Base-by-base conservation (phyloP, 2,113 vertebrate species). In the Sylvietta virens region DNA sequence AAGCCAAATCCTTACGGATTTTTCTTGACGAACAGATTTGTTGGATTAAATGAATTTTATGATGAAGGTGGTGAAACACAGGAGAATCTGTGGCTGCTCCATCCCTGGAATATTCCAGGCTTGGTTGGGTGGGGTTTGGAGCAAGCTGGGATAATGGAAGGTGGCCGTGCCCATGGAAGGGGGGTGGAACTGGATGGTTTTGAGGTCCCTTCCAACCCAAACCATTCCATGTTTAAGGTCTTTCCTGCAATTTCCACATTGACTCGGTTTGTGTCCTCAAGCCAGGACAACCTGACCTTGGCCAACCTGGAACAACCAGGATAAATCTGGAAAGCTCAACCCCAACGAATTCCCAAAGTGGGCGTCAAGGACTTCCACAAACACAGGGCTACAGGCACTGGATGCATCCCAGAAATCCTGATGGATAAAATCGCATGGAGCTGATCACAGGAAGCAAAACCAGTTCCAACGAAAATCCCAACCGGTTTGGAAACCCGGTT, bases 381-480 rank as follows among this genome's bases (percentile, higher is more conserved):
- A 16, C 14, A 27, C 0, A 1, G 28, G 50, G 13, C 22, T 33
- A 4, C 28, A 20, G 17, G 13, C 40, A 13, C 22, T 21, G 42
- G 45, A 14, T 3, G 10, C 24, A 44, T 62, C 47, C 56, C 39
- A 21, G 39, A 53, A 62, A 72, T 83, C 39, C 47, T 0, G 1
- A 27, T 0, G 6, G 81, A 53, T 33, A 11, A 31, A 71, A 53
- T 7, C 9, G 0, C 20, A 15, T 1, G 0, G 6, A 51, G 31
- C 26, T 5, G 37, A 35, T 11, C 26, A 1, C 66, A 5, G 39
- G 56, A 82, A 21, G 45, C 30, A 53, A 65, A 88, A 42, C 39
- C 22, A 9, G 54, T 7, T 69, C 67, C 26, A 45, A 40, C 11
- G 9, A 17, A 71, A 82, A 61, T 11, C 37, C 37, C 2, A 1